Percentiles rank a stretch among this genome's conserved stretches.
phyloP scores from a whole-genome alignment of 2,888 invertebrate species.

The Diabrotica balteata region DNA sequence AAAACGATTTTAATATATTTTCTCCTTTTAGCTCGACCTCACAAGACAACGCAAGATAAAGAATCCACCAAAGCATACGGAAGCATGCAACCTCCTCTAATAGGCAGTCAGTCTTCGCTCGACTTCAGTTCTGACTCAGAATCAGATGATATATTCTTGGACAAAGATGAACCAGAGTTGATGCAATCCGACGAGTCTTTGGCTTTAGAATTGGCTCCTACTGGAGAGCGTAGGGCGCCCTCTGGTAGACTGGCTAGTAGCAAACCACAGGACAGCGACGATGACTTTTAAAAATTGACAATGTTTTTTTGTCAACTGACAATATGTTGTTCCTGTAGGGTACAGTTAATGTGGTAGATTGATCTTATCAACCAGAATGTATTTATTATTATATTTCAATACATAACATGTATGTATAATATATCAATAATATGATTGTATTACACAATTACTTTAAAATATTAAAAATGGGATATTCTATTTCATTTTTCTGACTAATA shows the following conservation, averaged over 20 bases:
- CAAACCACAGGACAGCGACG: constrained; percentile 57
- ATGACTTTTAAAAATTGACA: constrained; percentile 49
- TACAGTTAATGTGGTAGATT: too few relatives aligned
- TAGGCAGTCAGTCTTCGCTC: constrained; percentile 53
- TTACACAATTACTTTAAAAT: too few relatives aligned
- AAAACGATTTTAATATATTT: too few relatives aligned
- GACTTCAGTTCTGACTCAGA: constrained; percentile 56
- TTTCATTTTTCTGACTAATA: too few relatives aligned
- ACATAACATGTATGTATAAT: too few relatives aligned
- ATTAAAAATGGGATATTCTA: too few relatives aligned
- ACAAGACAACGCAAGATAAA: constrained; percentile 36
- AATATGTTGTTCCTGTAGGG: too few relatives aligned
- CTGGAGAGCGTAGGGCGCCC: constrained; percentile 48
- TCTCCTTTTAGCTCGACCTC: constrained; percentile 43
- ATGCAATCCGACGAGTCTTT: constrained; percentile 58
- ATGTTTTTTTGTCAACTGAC: background rate
- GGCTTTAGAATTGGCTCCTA: constrained; percentile 54
- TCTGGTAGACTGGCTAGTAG: constrained; percentile 53
- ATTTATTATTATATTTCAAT: too few relatives aligned
- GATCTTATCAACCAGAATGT: too few relatives aligned
- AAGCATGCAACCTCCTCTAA: constrained; percentile 52
- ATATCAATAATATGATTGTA: too few relatives aligned
- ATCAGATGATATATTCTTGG: constrained; percentile 57
- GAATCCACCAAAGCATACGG: constrained; percentile 46
- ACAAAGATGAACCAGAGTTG: constrained; percentile 58